phyloP scores from a whole-genome alignment of 2,888 invertebrate genomes.

The Macropis europaea region DNA sequence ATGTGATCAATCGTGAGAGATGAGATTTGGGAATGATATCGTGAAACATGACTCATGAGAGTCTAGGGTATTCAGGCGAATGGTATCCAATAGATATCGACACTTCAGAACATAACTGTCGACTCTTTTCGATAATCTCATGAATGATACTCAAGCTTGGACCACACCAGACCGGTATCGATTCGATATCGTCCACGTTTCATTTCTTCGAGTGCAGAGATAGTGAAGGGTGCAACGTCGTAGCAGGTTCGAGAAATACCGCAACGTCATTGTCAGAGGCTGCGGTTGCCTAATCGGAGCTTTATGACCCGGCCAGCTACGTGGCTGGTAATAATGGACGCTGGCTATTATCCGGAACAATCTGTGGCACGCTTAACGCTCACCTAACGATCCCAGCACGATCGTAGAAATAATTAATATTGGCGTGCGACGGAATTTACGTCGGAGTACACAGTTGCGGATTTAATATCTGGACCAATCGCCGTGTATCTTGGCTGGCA shows the following conservation, averaged over 20 bases:
- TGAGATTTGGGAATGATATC: not conserved
- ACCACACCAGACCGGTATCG: too few relatives aligned
- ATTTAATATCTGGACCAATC: conserved; percentile 18
- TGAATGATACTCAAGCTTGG: too few relatives aligned
- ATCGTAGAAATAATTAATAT: conserved; percentile 46
- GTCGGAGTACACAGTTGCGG: not conserved
- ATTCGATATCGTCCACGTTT: too few relatives aligned
- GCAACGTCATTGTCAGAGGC: conserved; percentile 56
- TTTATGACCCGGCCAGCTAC: conserved; percentile 63
- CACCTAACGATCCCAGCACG: conserved; percentile 31
- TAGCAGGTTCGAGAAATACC: conserved; percentile 19
- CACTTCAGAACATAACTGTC: too few relatives aligned
- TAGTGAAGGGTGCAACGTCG: not conserved
- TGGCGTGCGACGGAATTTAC: conserved; percentile 33
- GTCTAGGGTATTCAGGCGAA: not conserved
- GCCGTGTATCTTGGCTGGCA: not conserved
- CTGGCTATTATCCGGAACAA: conserved; percentile 51
- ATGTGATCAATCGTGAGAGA: too few relatives aligned
- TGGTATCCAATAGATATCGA: not conserved
- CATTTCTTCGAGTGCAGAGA: not conserved
- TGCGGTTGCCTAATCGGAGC: conserved; percentile 53
- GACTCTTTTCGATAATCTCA: too few relatives aligned
- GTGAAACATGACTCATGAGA: too few relatives aligned
- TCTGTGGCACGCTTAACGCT: conserved; percentile 47
- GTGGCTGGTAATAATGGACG: conserved; percentile 65